Evolutionary conservation across 64 coral and sea anemone species (phyloP), one percentile per base, ranked within the genome.

Genomic region (Actinia equina): DNA sequence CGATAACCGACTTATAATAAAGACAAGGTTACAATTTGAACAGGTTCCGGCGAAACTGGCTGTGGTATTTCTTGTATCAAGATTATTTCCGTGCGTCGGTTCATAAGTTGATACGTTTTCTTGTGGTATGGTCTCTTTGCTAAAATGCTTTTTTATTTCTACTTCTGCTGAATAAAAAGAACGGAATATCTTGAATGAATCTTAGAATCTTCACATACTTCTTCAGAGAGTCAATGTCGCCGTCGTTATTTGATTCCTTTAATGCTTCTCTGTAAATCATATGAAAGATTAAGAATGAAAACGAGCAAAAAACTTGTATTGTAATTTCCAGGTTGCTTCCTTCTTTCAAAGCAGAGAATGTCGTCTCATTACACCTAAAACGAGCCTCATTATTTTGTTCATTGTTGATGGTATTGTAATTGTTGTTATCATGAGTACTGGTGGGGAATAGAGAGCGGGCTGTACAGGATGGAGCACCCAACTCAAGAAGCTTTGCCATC

Each of bases 241-340:
- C n/a, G n/a, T n/a, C n/a, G 18, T 64, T 12, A 7, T 64, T n/a
- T 22, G 18, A 2, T 5, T 64, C 61, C n/a, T 6, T 22, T 6
- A 78, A 4, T 45, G 76, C 76, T 78, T 4, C 76, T 13, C 3
- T 0, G 44, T 37, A 78, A 78, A 78, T 6, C 27, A 30, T 15
- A 25, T 22, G 19, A 64, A 78, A 78, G 18, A 44, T 78, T 18
- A 78, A 44, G 76, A 78, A 78, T 20, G 76, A 78, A 78, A 78
- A 0, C 43, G 76, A 78, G 27, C 76, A 78, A 30, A 78, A 44
- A 78, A 78, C 76, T 37, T 78, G 76, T 12, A 78, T 17, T 41
- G 18, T 11, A 10, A 78, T 45, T 78, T 78, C 76, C 30, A 78
- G 43, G 9, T 7, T 16, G 76, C 76, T 15, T 17, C 43, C 76